These are phyloP conservation scores for Aquatica leii DNA, from an alignment of 2,888 invertebrate genomes.

Conservation along the genomic window DNA sequence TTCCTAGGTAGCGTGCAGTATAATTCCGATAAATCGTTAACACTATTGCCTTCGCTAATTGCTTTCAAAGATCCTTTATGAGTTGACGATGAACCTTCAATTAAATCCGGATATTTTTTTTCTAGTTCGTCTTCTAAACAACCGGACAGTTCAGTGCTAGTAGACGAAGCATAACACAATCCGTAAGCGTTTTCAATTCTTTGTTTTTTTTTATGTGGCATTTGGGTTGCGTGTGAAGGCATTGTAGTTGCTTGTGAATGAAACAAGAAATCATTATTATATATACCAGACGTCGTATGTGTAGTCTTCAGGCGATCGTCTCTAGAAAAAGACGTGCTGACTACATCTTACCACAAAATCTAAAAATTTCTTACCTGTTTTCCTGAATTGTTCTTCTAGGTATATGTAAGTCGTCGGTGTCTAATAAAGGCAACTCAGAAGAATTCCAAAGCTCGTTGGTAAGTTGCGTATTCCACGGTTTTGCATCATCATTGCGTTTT, in stretches of 20 bases:
- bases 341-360: constrained; percentile 10
- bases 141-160: constrained; percentile 47
- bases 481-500: constrained; percentile 53
- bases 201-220: constrained; percentile 53
- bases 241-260: constrained; percentile 38
- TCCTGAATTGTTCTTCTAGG: constrained; percentile 65
- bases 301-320: constrained; percentile 58
- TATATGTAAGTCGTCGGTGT: constrained; percentile 70
- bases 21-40: constrained; percentile 56
- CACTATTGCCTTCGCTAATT: constrained; percentile 58
- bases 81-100: constrained; percentile 53
- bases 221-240: constrained; percentile 42
- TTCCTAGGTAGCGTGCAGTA: constrained; percentile 74
- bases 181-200: constrained; percentile 34
- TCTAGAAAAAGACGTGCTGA: constrained; percentile 54
- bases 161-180: constrained; percentile 43
- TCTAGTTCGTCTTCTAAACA: constrained; percentile 49
- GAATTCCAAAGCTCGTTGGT: constrained; percentile 49
- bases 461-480: constrained; percentile 42
- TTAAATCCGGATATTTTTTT: constrained; percentile 56
- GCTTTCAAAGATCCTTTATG: constrained; percentile 46
- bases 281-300: constrained; percentile 61
- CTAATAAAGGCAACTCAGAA: constrained; percentile 46
- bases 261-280: constrained; percentile 45
- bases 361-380: constrained; percentile 64